A percentile compares a stretch with the other conserved stretches of the same genome.
These are phyloP conservation scores for Empis livida DNA, from an alignment of 2,888 invertebrate genomes.

Conservation along the genomic window DNA sequence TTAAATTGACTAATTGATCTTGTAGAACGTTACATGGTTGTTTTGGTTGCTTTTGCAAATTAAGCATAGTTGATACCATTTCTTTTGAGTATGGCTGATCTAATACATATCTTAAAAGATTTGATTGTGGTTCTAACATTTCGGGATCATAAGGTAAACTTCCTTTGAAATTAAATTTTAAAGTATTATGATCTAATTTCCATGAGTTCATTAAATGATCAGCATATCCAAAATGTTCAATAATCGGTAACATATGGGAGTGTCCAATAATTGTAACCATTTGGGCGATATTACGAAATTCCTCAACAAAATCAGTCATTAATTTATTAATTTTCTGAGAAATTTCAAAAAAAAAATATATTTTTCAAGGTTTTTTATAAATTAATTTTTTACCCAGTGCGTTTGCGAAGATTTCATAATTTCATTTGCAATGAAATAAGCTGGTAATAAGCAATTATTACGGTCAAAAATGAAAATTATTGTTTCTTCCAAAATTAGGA, in stretches of 20 bases:
- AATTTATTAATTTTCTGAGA: conserved; percentile 70
- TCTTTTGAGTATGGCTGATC: conserved; percentile 93
- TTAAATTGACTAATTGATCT: conserved; percentile 82
- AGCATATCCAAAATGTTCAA: conserved; percentile 84
- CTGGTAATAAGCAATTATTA: conserved; percentile 81
- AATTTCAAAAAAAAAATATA: not conserved
- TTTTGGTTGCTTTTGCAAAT: conserved; percentile 84
- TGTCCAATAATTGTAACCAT: conserved; percentile 91
- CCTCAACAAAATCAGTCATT: conserved; percentile 80
- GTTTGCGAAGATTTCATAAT: conserved; percentile 61
- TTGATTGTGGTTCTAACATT: conserved; percentile 76
- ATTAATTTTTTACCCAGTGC: conserved; percentile 62
- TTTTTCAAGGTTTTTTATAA: not conserved
- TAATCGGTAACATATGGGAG: conserved; percentile 82
- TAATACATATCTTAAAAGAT: conserved; percentile 74
- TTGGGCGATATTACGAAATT: conserved; percentile 86
- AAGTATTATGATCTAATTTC: conserved; percentile 78
- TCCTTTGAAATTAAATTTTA: conserved; percentile 47
- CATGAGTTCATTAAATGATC: conserved; percentile 85
- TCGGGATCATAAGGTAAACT: conserved; percentile 84
- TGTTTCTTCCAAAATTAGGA: conserved; percentile 67
- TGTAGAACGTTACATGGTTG: conserved; percentile 79
- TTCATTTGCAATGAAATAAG: conserved; percentile 91
- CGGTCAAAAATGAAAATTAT: conserved; percentile 84
- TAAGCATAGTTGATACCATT: conserved; percentile 91